Evolutionary conservation across 1,140 invertebrate genomes (phyloP), one percentile per base, ranked within the genome.

Genomic region (Aphis craccivora): DNA sequence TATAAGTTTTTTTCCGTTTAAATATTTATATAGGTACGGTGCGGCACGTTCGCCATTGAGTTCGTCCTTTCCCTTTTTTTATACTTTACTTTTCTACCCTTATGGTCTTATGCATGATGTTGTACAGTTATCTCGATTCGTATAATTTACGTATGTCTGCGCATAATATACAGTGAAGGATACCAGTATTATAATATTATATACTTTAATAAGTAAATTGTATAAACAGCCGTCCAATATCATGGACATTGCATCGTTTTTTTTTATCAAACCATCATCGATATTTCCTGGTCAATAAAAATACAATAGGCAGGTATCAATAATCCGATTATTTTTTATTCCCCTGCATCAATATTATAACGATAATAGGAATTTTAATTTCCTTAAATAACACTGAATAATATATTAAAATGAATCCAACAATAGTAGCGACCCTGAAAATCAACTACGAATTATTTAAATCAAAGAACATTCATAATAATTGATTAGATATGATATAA

Each of bases 1-100:
- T 93, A 93, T 86, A 93, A 53, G 91, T 86, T 93, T 93, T 93
- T 93, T 93, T 86, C 91, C 91, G 91, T 93, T 93, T 93, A 93
- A 93, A 93, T 93, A 93, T 93, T 93, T 86, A 53, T 93, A 53
- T 45, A 86, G 40, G 23, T 14, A 35, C 90, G 48, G 6, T 14
- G 40, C 83, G 81, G 91, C 91, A 93, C 91, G 91, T 93, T 93
- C 91, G 67, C 67, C 43, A n/a, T 76, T 81, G 67, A 83, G 67
- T 91, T 84, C 81, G 86, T 83, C 67, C 43, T 84, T 93, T 84
- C 89, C 88, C 35, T 55, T 83, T 83, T 51, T 37, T 90, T 51
- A n/a, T 76, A n/a, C 40, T 53, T 55, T 48, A 37, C 37, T 93
- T 86, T 93, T 51, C 81, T 35, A 53, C 91, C 91, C 91, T 93